Evolutionary conservation across 2,797 vertebrate genomes (phyloP).

Genomic region (Aplochiton taeniatus): DNA sequence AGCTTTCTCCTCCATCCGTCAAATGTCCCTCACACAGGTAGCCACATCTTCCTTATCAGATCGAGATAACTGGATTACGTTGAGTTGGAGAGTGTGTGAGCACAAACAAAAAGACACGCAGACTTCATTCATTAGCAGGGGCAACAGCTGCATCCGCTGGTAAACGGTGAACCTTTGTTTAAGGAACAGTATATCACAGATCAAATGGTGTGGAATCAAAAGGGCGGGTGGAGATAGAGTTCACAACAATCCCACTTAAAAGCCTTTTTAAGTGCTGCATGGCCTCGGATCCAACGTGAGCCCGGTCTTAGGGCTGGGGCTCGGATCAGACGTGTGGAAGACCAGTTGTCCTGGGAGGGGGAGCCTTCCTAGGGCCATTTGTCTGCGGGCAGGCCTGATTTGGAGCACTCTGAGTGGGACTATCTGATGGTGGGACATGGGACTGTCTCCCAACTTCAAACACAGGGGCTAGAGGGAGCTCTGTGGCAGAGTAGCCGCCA

Average conservation of each 20-base stretch:
- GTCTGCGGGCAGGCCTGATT: conserved; percentile 71
- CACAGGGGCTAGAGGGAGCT: no score
- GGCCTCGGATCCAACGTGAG: conserved; percentile 66
- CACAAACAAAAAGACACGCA: conserved; percentile 46
- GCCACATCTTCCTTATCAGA: conserved; percentile 84
- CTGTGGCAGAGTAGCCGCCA: no score
- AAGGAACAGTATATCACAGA: conserved; percentile 80
- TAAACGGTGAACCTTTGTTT: conserved; percentile 79
- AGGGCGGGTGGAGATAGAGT: conserved; percentile 65
- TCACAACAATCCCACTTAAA: conserved; percentile 72
- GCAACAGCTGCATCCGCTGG: conserved; percentile 84
- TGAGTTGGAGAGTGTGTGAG: conserved; percentile 50
- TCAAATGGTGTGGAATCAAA: conserved; percentile 76
- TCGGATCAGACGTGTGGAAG: conserved; percentile 51
- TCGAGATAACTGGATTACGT: conserved; percentile 83
- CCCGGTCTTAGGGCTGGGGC: conserved; percentile 50
- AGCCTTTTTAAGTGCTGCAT: conserved; percentile 69
- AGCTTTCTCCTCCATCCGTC: conserved; percentile 87
- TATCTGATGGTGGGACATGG: conserved; percentile 40
- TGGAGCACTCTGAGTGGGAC: conserved; percentile 62
- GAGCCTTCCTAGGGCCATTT: conserved; percentile 73
- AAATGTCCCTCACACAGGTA: conserved; percentile 84
- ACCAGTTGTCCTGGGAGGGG: conserved; percentile 9
- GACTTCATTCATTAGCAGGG: conserved; percentile 75
- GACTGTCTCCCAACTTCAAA: no score